Evolutionary conservation across 92 coral and sea anemone species (phyloP).

Genomic region (Palythoa caribaeorum): DNA sequence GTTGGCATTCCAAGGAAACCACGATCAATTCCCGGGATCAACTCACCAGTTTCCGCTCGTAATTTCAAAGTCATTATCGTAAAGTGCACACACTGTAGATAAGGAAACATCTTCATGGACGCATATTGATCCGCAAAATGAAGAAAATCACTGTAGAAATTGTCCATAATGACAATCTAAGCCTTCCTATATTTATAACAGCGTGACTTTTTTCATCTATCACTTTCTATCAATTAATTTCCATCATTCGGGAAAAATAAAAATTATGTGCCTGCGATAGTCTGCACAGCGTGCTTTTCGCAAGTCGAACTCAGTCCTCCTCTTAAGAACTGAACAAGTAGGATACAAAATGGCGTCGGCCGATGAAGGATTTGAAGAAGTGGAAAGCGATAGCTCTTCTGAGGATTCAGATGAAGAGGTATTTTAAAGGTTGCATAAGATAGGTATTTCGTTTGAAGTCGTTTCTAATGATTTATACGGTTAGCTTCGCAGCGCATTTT

Average conservation of each 20-base stretch:
- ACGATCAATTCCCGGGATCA: neutral
- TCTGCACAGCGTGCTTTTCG: constrained; percentile 14
- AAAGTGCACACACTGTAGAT: constrained; percentile 76
- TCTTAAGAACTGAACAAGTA: neutral
- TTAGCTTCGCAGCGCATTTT: constrained; percentile 90
- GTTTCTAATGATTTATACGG: neutral
- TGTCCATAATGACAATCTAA: constrained; percentile 60
- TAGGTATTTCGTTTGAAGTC: neutral
- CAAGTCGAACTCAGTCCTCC: constrained; percentile 36
- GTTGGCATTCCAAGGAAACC: neutral
- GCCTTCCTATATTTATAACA: neutral
- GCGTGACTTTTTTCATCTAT: neutral
- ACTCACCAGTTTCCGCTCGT: constrained; percentile 79
- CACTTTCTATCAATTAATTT: too few relatives aligned
- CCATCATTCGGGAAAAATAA: too few relatives aligned
- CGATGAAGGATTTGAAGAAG: constrained; percentile 52
- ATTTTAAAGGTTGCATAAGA: neutral
- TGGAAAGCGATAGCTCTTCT: constrained; percentile 66
- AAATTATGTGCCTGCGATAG: constrained; percentile 25
- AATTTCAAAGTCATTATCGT: constrained; percentile 74
- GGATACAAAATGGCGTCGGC: constrained; percentile 78
- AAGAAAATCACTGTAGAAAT: constrained; percentile 43
- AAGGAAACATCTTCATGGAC: constrained; percentile 75
- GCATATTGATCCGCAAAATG: constrained; percentile 72
- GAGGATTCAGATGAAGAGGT: constrained; percentile 89